Evolutionary conservation across 2,113 vertebrate species (phyloP), one percentile per base, ranked within the genome.

Genomic region (Crocuta crocuta): DNA sequence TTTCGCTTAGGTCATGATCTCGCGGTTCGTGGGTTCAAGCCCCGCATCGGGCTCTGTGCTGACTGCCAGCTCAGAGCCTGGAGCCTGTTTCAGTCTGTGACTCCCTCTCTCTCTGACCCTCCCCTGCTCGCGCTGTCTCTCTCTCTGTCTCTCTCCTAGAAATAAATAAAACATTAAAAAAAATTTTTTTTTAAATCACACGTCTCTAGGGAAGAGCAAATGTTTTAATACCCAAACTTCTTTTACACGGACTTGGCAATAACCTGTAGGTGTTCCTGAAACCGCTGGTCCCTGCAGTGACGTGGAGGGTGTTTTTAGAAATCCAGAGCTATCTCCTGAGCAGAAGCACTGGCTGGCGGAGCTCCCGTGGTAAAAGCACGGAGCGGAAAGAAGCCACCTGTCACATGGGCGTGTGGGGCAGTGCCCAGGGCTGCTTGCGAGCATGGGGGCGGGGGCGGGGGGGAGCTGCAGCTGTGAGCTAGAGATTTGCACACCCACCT

Each of bases 391-490:
- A 4, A 9, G 28, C 9, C 12, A 0, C 13, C 45, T 24, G 2
- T 16, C 17, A 0, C 0, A 0, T 0, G 82, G n/a, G 53, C 1
- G 3, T 26, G 10, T 21, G 80, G 45, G 28, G 50, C 35, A 0
- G 15, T 13, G 28, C 65, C 4, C 5, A 0, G 28, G 84, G 33
- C 26, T 33, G 19, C 53, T 17, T 2, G 0, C 28, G 31, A 39
- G 4, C 55, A 9, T 19, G 28, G 28, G 55, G 39, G 3, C 4
- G 39, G 39, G 50, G 50, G 50, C 2, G 50, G 5, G 58, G 58
- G 7, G 65, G 33, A 11, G 26, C 39, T 2, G 11, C 16, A 1
- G 33, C 24, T 7, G 4, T 43, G 73, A 43, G 89, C 28, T 39
- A 21, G 28, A 35, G 7, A 2, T 21, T 35, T 12, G 12, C 17